Evolutionary conservation across 2,797 vertebrate species (phyloP), one percentile per base, ranked within the genome.

Genomic region (Notolepis coatsorum): DNA sequence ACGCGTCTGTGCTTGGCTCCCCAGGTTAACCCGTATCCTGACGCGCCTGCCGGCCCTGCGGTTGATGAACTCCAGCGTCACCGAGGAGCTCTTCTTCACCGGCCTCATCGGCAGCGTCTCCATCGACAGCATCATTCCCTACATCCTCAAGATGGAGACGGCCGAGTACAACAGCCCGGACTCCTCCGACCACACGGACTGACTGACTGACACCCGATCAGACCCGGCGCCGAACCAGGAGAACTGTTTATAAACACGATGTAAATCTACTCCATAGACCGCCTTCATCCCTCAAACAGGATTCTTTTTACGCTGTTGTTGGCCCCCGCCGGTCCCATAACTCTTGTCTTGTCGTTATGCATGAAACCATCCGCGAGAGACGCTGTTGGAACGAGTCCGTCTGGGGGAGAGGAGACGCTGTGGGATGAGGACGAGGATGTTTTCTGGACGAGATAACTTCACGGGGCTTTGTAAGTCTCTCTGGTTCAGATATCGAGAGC

Each of bases 131-230:
- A 99, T 99, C 85, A 99, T 99, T 88, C 98, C 98, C 18, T 99
- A 99, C 88, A 99, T 99, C 83, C 95, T 99, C 65, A 98, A 98
- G 92, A 99, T 99, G 98, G 98, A 99, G 89, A 97, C 96, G 0
- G 96, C 97, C 4, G 98, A 99, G 74, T 99, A 99, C 69, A 99
- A 97, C 53, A 96, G 95, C 86, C 97, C 97, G 86, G 95, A 97
- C 85, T 94, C 92, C 85, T 94, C 92, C 0, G 94, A 96, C 69
- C 86, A 91, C 0, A 84, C 91, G 41, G 92, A 93, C 0, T 98
- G 95, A 84, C 91, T 41, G 92, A 93, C 0, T 98, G 95, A 93
- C 81, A 38, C 15, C 9, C 30, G 17, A 20, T 21, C 52, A 39
- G 48, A 53, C 43, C n/a, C 57, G 35, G 27, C 35, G 42, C 8